These are phyloP conservation scores for Buathra laborator DNA, from an alignment of 2,888 invertebrate species.

Conservation along the genomic window DNA sequence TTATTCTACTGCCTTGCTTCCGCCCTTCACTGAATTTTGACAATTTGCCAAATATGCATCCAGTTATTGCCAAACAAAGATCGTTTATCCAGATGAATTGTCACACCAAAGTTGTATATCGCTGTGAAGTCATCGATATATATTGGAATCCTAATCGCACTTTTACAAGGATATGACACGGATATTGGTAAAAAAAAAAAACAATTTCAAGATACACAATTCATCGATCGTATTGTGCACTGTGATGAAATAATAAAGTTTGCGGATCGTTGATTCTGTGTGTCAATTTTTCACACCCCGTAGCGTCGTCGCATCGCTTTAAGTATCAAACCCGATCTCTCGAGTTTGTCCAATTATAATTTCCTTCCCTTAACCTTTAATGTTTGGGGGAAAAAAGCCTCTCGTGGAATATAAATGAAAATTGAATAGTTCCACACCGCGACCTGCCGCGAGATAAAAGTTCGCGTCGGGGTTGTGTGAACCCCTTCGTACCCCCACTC, in stretches of 20 bases:
- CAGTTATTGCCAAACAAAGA: constrained; percentile 57
- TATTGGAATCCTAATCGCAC: not conserved
- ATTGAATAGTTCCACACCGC: constrained; percentile 21
- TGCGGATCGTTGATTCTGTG: too few relatives aligned
- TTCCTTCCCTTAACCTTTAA: not conserved
- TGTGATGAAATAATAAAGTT: not conserved
- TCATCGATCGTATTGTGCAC: not conserved
- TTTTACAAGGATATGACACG: not conserved
- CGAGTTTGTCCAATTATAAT: too few relatives aligned
- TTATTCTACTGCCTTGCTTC: constrained; percentile 6
- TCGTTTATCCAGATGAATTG: constrained; percentile 41
- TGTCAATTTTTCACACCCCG: too few relatives aligned
- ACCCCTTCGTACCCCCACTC: not conserved
- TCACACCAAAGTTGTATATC: constrained; percentile 20
- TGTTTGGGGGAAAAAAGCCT: not conserved
- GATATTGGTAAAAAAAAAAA: not conserved
- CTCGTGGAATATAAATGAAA: not conserved
- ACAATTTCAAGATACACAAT: not conserved
- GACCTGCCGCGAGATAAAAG: constrained; percentile 2
- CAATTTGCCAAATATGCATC: constrained; percentile 52
- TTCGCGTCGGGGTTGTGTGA: constrained; percentile 7
- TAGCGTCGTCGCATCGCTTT: too few relatives aligned
- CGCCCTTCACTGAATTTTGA: constrained; percentile 42
- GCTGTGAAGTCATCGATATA: not conserved
- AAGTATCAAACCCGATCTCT: too few relatives aligned